These are phyloP conservation scores for Folsomia candida DNA, from an alignment of 2,888 invertebrate species.

Conservation along the genomic window DNA sequence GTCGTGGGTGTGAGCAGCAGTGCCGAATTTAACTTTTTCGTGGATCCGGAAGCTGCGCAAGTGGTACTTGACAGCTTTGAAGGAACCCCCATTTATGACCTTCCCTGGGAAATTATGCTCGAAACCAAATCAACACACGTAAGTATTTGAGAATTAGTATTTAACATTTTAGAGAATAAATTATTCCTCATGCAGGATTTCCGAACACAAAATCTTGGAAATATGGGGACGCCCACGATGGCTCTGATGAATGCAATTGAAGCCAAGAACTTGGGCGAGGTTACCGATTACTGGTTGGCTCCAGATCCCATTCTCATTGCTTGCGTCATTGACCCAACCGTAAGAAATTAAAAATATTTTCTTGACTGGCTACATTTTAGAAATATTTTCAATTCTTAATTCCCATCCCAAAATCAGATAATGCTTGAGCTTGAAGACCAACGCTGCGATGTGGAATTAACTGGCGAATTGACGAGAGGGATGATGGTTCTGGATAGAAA, in stretches of 20 bases:
- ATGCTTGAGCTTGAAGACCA: conserved; percentile 20
- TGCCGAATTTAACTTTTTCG: conserved; percentile 75
- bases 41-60: conserved; percentile 74
- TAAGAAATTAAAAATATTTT: too few species aligned
- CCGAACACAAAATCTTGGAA: conserved; percentile 58
- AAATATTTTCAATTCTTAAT: not conserved
- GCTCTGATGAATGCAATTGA: conserved; percentile 60
- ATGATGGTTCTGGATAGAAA: conserved; percentile 23
- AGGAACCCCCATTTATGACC: conserved; percentile 59
- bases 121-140: conserved; percentile 36
- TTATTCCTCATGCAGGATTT: conserved; percentile 60
- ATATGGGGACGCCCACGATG: conserved; percentile 54
- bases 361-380: not conserved
- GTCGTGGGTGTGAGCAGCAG: conserved; percentile 56
- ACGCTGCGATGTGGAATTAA: conserved; percentile 18
- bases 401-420: not conserved
- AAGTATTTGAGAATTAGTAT: not conserved
- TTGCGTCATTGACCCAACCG: conserved; percentile 33
- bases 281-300: conserved; percentile 31
- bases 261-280: conserved; percentile 22
- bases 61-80: conserved; percentile 62
- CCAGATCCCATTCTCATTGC: conserved; percentile 45
- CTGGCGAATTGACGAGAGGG: conserved; percentile 14
- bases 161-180: not conserved
- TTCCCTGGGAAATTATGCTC: conserved; percentile 69